A percentile compares a stretch with the other conserved stretches of the same genome.
These are phyloP conservation scores for Calyptommatus sinebrachiatus DNA, from an alignment of 2,113 vertebrate species.

Conservation along the genomic window DNA sequence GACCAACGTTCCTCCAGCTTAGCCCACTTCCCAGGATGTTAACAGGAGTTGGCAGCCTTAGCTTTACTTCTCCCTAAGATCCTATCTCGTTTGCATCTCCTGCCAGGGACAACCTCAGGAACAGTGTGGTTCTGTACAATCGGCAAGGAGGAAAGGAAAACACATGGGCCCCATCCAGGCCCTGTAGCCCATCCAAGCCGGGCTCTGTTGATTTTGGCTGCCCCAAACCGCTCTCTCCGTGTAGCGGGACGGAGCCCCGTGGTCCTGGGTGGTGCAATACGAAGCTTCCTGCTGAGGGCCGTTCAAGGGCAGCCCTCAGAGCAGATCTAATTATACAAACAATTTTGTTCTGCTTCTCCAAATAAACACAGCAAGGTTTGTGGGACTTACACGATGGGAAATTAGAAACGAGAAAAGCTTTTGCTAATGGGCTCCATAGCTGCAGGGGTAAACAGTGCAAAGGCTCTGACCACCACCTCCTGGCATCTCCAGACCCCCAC, in stretches of 20 bases:
- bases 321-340: conserved; percentile 73
- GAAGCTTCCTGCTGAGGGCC: conserved; percentile 64
- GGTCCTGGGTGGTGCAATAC: conserved; percentile 38
- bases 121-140: neutral
- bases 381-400: conserved; percentile 65
- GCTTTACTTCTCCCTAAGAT: neutral
- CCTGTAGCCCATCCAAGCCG: conserved; percentile 1
- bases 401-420: conserved; percentile 66
- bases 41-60: neutral
- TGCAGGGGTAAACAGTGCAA: conserved; percentile 74
- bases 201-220: conserved; percentile 55
- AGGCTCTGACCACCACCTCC: conserved; percentile 46
- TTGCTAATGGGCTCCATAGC: conserved; percentile 73
- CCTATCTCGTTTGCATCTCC: neutral
- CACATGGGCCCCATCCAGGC: neutral
- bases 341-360: conserved; percentile 73
- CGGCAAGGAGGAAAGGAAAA: conserved; percentile 8
- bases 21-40: neutral
- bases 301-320: conserved; percentile 68
- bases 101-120: neutral
- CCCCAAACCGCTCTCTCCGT: neutral
- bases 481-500: conserved; percentile 36
- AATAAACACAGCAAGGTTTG: conserved; percentile 72
- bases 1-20: neutral
- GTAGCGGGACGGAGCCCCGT: conserved; percentile 26